phyloP scores from a whole-genome alignment of 2,888 invertebrate species.

The Encarsia formosa region DNA sequence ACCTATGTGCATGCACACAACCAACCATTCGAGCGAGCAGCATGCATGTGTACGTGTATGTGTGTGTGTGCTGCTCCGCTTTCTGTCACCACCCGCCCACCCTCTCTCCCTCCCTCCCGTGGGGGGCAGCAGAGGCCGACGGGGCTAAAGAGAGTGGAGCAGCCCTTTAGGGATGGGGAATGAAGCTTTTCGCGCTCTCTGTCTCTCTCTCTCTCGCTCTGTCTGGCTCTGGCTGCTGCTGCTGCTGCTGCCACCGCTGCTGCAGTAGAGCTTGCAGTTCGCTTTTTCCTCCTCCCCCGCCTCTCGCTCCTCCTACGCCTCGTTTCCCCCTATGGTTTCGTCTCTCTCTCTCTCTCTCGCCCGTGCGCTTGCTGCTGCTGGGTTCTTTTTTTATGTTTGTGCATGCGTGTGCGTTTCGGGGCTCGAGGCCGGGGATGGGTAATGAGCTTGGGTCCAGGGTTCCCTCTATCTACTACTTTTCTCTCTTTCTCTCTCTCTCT shows the following conservation, averaged over 20 bases:
- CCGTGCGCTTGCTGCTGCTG: conserved; percentile 6
- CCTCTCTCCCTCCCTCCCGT: background rate
- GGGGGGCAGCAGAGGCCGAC: too few relatives aligned
- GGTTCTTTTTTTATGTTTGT: conserved; percentile 7
- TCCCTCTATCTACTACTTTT: conserved; percentile 3
- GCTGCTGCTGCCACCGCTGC: background rate
- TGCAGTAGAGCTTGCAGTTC: background rate
- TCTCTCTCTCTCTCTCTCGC: conserved; percentile 17
- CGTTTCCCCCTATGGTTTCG: conserved; percentile 21
- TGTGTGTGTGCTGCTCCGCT: too few relatives aligned
- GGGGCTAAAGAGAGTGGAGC: background rate
- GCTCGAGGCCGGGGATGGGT: background rate
- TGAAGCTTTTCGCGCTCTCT: background rate
- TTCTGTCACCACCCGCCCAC: background rate
- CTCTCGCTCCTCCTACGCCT: conserved; percentile 22
- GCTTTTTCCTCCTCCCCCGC: conserved; percentile 6
- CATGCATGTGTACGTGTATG: too few relatives aligned
- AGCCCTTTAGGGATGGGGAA: conserved; percentile 13
- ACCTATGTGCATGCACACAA: too few relatives aligned
- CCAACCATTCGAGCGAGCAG: too few relatives aligned
- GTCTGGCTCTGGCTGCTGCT: background rate
- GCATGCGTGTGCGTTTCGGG: background rate
- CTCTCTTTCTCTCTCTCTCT: conserved; percentile 3
- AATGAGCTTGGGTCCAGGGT: background rate
- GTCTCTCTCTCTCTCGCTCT: conserved; percentile 15